A percentile compares a stretch with the other conserved stretches of the same genome.
Evolutionary conservation across 2,888 invertebrate genomes (phyloP).

Genomic region (Pachliopta kotzebuea): DNA sequence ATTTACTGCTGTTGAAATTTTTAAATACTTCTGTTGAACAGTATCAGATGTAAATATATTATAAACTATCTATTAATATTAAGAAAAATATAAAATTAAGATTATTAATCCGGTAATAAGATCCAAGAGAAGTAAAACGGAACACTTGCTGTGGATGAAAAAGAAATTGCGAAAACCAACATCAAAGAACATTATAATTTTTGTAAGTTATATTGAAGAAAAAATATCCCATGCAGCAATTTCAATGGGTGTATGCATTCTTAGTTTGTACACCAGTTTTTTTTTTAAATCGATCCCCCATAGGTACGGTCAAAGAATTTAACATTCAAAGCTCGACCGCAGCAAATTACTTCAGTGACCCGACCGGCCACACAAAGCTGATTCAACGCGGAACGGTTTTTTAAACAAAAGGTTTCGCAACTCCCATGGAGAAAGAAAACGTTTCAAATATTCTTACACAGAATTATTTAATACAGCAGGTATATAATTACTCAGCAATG

Average conservation of each 20-base stretch:
- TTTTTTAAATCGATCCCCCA: slow-evolving; percentile 1
- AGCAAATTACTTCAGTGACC: slow-evolving; percentile 2
- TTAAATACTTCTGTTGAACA: too few species aligned
- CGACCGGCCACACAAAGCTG: slow-evolving; percentile 7
- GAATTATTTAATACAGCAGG: too few species aligned
- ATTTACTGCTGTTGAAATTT: too few species aligned
- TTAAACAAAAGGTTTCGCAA: neutral
- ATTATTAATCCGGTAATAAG: too few species aligned
- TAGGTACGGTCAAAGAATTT: slow-evolving; percentile 1
- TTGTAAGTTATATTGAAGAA: neutral
- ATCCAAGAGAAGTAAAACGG: too few species aligned
- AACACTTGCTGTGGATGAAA: too few species aligned
- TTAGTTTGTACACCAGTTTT: neutral
- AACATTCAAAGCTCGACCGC: slow-evolving; percentile 8
- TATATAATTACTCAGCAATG: too few species aligned
- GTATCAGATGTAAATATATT: too few species aligned
- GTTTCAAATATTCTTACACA: neutral
- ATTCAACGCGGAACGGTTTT: slow-evolving; percentile 12
- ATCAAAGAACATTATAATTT: too few species aligned
- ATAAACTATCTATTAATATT: too few species aligned
- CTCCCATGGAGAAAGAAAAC: neutral
- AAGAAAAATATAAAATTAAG: too few species aligned
- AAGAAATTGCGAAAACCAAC: too few species aligned
- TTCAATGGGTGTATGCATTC: neutral
- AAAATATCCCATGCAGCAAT: neutral